Percentiles rank a stretch among this genome's conserved stretches.
These are phyloP conservation scores for Dolomedes plantarius DNA, from an alignment of 2,888 invertebrate species.

Conservation along the genomic window DNA sequence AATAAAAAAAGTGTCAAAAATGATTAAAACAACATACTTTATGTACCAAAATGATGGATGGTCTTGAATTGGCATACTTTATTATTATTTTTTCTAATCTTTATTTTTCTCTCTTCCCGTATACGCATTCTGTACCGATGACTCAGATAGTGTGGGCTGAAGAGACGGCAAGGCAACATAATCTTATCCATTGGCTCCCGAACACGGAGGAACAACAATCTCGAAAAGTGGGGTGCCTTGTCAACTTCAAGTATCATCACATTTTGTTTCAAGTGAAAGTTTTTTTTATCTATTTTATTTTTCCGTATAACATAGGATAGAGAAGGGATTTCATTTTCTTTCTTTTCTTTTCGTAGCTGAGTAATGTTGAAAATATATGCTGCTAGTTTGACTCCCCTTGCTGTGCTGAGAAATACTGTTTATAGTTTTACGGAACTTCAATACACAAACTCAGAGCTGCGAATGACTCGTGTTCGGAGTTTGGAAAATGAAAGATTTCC, in stretches of 20 bases:
- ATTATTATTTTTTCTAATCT: no score
- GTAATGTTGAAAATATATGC: background rate
- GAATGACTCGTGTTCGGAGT: no score
- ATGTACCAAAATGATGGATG: no score
- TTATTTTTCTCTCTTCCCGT: no score
- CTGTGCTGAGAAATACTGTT: background rate
- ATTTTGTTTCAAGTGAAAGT: background rate
- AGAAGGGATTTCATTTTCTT: background rate
- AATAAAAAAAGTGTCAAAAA: no score
- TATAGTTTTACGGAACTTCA: background rate
- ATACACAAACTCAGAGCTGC: background rate
- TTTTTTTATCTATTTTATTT: background rate
- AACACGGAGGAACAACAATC: conserved; percentile 11
- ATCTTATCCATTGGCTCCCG: conserved; percentile 6
- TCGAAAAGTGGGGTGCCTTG: background rate
- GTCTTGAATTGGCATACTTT: no score
- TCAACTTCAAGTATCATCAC: background rate
- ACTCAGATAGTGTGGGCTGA: background rate
- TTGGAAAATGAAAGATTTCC: no score
- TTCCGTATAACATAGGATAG: background rate
- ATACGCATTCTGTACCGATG: background rate
- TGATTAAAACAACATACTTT: no score
- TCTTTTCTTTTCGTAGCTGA: background rate
- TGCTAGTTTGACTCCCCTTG: no score
- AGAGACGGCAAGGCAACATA: background rate